Evolutionary conservation across 2,113 vertebrate species (phyloP), one percentile per base, ranked within the genome.

Genomic region (Opisthocomus hoazin): DNA sequence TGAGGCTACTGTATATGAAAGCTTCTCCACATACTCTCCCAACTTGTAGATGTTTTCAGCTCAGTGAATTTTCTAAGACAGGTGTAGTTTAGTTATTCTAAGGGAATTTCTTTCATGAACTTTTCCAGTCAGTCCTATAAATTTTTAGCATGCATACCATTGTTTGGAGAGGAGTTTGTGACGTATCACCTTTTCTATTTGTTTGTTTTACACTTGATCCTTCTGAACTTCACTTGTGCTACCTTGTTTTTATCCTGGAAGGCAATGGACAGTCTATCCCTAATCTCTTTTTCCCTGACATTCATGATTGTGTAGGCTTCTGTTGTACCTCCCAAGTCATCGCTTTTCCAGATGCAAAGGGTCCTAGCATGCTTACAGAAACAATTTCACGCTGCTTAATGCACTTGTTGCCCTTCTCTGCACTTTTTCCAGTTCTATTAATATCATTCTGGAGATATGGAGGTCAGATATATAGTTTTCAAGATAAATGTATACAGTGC

Each of bases 1-100:
- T 1, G 19, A 61, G 29, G 21, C 19, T 53, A 74, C 5, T 0
- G 0, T 60, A 10, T 23, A 21, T 15, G 17, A 34, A 79, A 45
- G 29, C 3, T 56, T 74, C 26, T 48, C 19, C 7, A 6, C 18
- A 12, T 14, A 12, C 9, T 60, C 17, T 75, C 24, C 14, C 46
- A 79, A 21, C 1, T 26, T 63, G 12, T 37, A 48, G n/a, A 5
- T 65, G 10, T 56, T 84, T 87, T 51, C 45, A 69, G 12, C 23
- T 70, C 50, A 60, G 5, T 45, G 34, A 46, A 20, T 82, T 85
- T 48, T 37, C 30, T 48, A 56, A 84, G 12, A 34, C 6, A 60
- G 3, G 11, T 9, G 9, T 34, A 75, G 9, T 39, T 85, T 79
- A 39, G 4, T 34, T 63, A 54, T 36, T 29, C 6, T 43, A 16